Percentiles rank a stretch among this genome's conserved stretches.
These are phyloP conservation scores for Oncorhynchus mykiss DNA, from an alignment of 2,113 vertebrate genomes.

Conservation along the genomic window DNA sequence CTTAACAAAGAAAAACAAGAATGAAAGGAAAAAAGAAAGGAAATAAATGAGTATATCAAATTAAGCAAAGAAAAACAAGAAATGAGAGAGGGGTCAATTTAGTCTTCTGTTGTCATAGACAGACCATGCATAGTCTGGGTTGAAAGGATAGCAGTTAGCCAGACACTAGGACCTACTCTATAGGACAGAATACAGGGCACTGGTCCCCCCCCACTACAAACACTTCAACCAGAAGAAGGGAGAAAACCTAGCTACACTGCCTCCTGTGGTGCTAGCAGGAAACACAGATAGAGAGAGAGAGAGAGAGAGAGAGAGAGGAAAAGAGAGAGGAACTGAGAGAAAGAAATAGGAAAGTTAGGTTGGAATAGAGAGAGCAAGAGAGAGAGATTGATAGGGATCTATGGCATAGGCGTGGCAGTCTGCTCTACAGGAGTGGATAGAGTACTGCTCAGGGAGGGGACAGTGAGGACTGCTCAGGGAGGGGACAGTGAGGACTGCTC, in stretches of 20 bases:
- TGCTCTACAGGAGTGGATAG: constrained; percentile 43
- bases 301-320: constrained; percentile 18
- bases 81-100: constrained; percentile 37
- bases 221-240: constrained; percentile 53
- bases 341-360: constrained; percentile 35
- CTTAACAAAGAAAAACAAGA: constrained; percentile 54
- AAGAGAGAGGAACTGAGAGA: constrained; percentile 2
- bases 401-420: constrained; percentile 69
- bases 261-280: constrained; percentile 60
- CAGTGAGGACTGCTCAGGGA: not conserved
- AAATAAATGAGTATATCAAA: constrained; percentile 60
- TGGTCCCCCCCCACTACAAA: constrained; percentile 50
- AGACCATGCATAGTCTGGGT: constrained; percentile 68
- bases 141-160: constrained; percentile 52
- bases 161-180: constrained; percentile 46
- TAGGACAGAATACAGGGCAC: constrained; percentile 43
- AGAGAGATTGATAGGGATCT: constrained; percentile 50
- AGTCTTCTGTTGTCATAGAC: constrained; percentile 68
- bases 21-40: constrained; percentile 47
- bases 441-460: constrained; percentile 46
- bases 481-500: constrained; percentile 18
- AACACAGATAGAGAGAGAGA: constrained; percentile 59
- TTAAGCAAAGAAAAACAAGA: constrained; percentile 47
- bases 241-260: constrained; percentile 56
- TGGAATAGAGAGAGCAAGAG: constrained; percentile 32